phyloP scores from a whole-genome alignment of 2,888 invertebrate species.

The Chydorus sphaericus region DNA sequence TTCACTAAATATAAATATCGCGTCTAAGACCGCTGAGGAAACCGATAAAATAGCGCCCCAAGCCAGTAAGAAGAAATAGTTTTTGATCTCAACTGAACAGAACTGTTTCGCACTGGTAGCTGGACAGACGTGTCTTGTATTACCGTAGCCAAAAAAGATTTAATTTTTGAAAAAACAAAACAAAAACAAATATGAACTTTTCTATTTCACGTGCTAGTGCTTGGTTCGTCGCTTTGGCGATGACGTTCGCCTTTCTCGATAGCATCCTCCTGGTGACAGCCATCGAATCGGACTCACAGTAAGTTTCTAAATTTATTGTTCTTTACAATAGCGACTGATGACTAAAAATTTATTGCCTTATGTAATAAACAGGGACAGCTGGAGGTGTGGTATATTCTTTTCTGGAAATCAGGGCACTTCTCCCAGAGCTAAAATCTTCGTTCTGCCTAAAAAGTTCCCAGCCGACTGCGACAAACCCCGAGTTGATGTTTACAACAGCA shows the following conservation, averaged over 20 bases:
- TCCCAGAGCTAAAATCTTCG: constrained; percentile 13
- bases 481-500: constrained; percentile 10
- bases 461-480: constrained; percentile 12
- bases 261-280: background rate
- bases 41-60: no score
- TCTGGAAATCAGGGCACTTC: constrained; percentile 12
- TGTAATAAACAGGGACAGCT: background rate
- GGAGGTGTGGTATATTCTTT: constrained; percentile 15
- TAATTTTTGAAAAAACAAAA: no score
- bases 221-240: background rate
- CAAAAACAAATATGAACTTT: background rate
- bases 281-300: background rate
- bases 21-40: background rate
- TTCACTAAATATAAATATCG: background rate
- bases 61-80: no score
- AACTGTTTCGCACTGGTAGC: no score
- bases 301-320: background rate
- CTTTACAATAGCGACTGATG: background rate
- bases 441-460: constrained; percentile 15
- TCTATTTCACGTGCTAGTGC: background rate
- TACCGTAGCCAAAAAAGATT: no score
- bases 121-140: no score
- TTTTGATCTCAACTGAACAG: no score
- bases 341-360: background rate
- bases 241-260: background rate